Conservation (phyloP, 2,888 invertebrate genomes). For the Noctua janthina region DNA sequence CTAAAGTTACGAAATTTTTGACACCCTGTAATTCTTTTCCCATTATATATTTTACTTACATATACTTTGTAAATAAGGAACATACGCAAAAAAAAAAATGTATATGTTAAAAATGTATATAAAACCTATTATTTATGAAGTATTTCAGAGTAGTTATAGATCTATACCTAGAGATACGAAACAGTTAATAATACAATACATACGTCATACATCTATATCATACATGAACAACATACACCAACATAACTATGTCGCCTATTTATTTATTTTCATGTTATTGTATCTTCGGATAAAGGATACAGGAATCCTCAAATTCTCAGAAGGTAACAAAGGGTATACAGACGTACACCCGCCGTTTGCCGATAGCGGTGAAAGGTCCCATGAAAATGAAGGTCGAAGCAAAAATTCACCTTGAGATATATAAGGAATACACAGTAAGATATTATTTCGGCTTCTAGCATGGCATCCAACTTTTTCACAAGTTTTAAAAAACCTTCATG, state of each 20-base stretch:
- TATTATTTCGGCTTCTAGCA: background rate
- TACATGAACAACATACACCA: background rate
- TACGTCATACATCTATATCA: background rate
- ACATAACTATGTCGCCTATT: background rate
- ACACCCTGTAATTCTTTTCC: too few relatives aligned
- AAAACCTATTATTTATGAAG: too few relatives aligned
- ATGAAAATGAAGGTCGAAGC: constrained; percentile 7
- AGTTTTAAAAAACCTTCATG: too few relatives aligned
- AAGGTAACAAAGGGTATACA: constrained; percentile 30
- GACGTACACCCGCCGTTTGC: constrained; percentile 8
- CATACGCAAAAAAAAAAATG: too few relatives aligned
- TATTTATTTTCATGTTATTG: constrained; percentile 35
- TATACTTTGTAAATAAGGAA: too few relatives aligned
- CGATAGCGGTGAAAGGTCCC: constrained; percentile 25
- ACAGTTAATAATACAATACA: background rate
- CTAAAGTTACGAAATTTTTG: too few relatives aligned
- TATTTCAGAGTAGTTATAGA: background rate
- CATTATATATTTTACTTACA: too few relatives aligned
- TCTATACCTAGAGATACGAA: background rate
- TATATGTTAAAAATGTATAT: too few relatives aligned
- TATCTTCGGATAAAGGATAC: constrained; percentile 25
- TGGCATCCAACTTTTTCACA: background rate
- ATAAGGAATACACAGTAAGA: background rate
- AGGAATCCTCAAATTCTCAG: constrained; percentile 24
- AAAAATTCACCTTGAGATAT: constrained; percentile 12